Percentiles rank a stretch among this genome's conserved stretches.
Conservation (phyloP, 2,113 vertebrate genomes). For the Eleginops maclovinus region DNA sequence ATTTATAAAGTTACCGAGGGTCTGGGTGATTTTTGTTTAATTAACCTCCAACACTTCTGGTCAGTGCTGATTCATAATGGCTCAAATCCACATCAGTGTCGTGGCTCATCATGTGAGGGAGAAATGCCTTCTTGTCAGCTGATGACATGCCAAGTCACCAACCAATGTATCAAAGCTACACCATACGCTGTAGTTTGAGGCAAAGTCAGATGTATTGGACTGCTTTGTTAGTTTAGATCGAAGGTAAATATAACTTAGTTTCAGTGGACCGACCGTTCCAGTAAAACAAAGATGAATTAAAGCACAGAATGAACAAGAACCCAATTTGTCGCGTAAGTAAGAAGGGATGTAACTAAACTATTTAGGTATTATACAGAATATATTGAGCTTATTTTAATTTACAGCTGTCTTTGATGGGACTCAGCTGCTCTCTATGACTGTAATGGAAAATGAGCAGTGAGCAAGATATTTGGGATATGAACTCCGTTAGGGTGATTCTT, state of each 20-base stretch:
- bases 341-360: not conserved
- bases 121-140: conserved; percentile 29
- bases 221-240: not conserved
- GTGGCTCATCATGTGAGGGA: conserved; percentile 23
- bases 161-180: not conserved
- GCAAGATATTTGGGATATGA: too few relatives aligned
- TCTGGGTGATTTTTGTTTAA: conserved; percentile 14
- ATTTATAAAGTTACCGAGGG: conserved; percentile 25
- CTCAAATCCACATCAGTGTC: not conserved
- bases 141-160: conserved; percentile 16
- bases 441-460: not conserved
- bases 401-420: not conserved
- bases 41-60: conserved; percentile 26
- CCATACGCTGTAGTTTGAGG: not conserved
- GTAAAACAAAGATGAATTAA: not conserved
- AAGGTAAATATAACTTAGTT: not conserved
- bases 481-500: too few relatives aligned
- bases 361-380: too few relatives aligned
- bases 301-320: not conserved
- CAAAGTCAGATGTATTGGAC: not conserved
- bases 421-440: not conserved
- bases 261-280: not conserved
- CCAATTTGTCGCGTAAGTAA: too few relatives aligned
- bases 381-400: not conserved
- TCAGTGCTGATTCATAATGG: conserved; percentile 1